Base-by-base conservation (phyloP, 2,113 vertebrate genomes). In the Agapornis roseicollis region DNA sequence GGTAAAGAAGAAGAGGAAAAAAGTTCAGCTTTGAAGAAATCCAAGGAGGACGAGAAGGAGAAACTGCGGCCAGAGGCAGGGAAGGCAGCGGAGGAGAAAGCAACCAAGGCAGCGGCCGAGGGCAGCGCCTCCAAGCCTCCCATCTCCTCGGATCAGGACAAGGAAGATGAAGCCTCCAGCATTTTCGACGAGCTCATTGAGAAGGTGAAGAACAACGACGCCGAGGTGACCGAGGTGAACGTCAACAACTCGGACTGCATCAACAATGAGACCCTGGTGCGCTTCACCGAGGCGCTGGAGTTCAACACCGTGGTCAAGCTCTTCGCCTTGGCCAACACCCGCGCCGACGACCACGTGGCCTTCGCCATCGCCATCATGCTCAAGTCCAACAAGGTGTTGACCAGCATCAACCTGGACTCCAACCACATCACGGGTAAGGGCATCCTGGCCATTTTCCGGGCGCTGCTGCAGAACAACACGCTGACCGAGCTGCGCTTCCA, bases 231-330 rank as follows among this genome's bases (percentile, higher is more conserved):
- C 0, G 99, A 99, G 72, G 98, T 99, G 90, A 99, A 99, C 0
- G 98, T 99, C 64, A 99, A 99, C 98, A 99, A 99, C 98, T 99
- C 99, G 0, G 99, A 99, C 94, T 99, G 99, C 81, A 99, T 99
- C 97, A 99, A 98, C 83, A 98, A 97, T 0, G 99, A 99, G 94
- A 99, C 99, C 15, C 96, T 99, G 85, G 99, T 99, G 37, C 98
- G 99, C 80, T 99, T 99, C 74, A 98, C 99, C 0, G 99, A 99
- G 92, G 99, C 98, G 4, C 96, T 99, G 95, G 98, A 98, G 93
- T 98, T 98, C 96, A 99, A 99, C 98, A 99, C 98, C 0, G 96
- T 98, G 33, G 96, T 99, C 41, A 99, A 98, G 94, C 96, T 96
- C 9, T 99, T 99, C 1, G 99, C 99, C 10, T 80, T 99, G 96